phyloP scores from a whole-genome alignment of 2,113 vertebrate species.

The Panthera uncia region DNA sequence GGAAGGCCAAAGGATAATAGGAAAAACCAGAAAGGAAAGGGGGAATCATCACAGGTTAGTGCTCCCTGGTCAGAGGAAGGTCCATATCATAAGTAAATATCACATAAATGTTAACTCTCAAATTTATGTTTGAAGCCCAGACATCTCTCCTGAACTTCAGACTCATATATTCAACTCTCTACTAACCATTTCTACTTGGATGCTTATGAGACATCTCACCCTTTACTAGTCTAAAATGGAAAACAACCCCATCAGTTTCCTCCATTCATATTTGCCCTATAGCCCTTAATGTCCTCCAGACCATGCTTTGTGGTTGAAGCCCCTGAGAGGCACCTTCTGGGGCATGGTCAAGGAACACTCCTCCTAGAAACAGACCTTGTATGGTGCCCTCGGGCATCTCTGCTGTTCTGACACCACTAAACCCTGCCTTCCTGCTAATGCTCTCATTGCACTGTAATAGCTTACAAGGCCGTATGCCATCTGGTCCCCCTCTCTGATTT shows the following conservation, averaged over 20 bases:
- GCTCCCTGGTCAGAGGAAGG: not conserved
- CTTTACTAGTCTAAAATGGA: not conserved
- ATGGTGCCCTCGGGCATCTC: not conserved
- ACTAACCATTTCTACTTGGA: not conserved
- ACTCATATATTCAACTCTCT: not conserved
- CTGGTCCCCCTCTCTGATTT: not conserved
- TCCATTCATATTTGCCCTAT: not conserved
- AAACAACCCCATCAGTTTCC: not conserved
- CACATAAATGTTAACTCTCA: not conserved
- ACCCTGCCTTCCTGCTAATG: not conserved
- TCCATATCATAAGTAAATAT: not conserved
- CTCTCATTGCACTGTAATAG: not conserved
- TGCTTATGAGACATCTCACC: not conserved
- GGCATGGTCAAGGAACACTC: not conserved
- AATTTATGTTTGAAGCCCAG: not conserved
- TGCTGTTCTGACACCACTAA: not conserved
- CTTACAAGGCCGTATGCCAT: not conserved
- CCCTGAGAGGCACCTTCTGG: not conserved
- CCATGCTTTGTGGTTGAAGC: not conserved
- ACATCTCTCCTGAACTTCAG: not conserved
- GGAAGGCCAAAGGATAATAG: not conserved
- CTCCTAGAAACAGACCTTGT: not conserved
- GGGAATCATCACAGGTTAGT: not conserved
- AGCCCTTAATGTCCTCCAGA: not conserved
- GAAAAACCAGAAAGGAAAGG: not conserved